Base-by-base conservation (phyloP, 2,113 vertebrate species). In the Gavialis gangeticus region DNA sequence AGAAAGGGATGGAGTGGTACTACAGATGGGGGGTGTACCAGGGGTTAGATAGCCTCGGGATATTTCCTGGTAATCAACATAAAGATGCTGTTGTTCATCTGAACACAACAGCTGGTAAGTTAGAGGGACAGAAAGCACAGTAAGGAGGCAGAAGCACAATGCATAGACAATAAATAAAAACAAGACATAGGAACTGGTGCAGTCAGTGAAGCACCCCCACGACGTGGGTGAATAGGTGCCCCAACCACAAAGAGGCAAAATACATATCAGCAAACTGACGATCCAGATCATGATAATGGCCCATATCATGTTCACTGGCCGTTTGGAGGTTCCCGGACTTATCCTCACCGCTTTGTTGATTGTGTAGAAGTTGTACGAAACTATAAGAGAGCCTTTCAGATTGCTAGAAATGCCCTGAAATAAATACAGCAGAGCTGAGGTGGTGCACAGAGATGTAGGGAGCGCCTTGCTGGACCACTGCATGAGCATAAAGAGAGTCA, bases 381-480 rank as follows among this genome's bases (percentile, higher is more conserved):
- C 98, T 54, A 99, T 98, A 1, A 99, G 97, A 18, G 98, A 98
- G 60, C 99, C 99, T 96, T 99, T 99, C 96, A 99, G 98, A 94
- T 99, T 99, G 98, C 98, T 99, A 2, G 99, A 99, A 92, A 99
- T 97, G 15, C 99, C 99, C 95, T 99, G 99, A 96, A 99, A 99
- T 75, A 99, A 93, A 95, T 99, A 99, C 0, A 99, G 93, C 67
- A 99, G 98, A 1, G 99, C 99, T 3, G 99, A 98, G 66, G 98
- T 93, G 80, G 98, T 98, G 97, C 99, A 99, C 78, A 99, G 93
- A 63, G 97, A 69, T 84, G 95, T 97, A 18, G 98, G 97, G 22
- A 97, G 91, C 69, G 57, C 85, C 8, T 97, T 89, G 0, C 87
- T 85, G 19, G 98, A 98, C 99, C 99, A 99, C 96, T 99, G 99